Evolutionary conservation across 2,888 invertebrate genomes (phyloP).

Genomic region (Darwinula stevensoni): DNA sequence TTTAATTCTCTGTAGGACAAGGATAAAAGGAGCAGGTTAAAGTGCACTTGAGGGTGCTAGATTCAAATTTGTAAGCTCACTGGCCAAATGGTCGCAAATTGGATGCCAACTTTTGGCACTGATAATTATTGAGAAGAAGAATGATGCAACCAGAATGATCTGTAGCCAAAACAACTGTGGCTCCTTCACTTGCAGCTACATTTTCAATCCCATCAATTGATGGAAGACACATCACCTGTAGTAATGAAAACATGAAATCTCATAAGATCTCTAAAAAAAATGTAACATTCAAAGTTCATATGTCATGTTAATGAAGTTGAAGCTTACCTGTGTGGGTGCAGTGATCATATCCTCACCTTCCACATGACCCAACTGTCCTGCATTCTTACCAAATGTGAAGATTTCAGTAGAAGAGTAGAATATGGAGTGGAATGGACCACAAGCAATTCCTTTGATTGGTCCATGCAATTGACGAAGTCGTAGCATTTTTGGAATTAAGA

Average conservation of each 20-base stretch:
- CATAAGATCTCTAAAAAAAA: too few species aligned
- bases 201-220: background rate
- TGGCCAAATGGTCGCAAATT: too few species aligned
- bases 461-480: background rate
- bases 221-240: too few species aligned
- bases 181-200: slow-evolving; percentile 32
- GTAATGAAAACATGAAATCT: too few species aligned
- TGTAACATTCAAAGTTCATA: too few species aligned
- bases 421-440: slow-evolving; percentile 38
- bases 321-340: slow-evolving; percentile 14
- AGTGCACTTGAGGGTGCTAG: too few species aligned
- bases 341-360: slow-evolving; percentile 16
- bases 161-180: slow-evolving; percentile 24
- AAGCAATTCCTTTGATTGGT: slow-evolving; percentile 23
- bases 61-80: too few species aligned
- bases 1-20: too few species aligned
- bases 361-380: slow-evolving; percentile 46
- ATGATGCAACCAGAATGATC: slow-evolving; percentile 26
- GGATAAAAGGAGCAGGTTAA: too few species aligned
- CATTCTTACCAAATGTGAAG: slow-evolving; percentile 51
- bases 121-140: slow-evolving; percentile 33
- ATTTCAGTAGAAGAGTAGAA: slow-evolving; percentile 27
- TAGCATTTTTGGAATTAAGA: too few species aligned
- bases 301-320: too few species aligned
- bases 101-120: slow-evolving; percentile 33